Evolutionary conservation across 1,140 invertebrate genomes (phyloP), one percentile per base, ranked within the genome.

Genomic region (Lordiphosa collinella): DNA sequence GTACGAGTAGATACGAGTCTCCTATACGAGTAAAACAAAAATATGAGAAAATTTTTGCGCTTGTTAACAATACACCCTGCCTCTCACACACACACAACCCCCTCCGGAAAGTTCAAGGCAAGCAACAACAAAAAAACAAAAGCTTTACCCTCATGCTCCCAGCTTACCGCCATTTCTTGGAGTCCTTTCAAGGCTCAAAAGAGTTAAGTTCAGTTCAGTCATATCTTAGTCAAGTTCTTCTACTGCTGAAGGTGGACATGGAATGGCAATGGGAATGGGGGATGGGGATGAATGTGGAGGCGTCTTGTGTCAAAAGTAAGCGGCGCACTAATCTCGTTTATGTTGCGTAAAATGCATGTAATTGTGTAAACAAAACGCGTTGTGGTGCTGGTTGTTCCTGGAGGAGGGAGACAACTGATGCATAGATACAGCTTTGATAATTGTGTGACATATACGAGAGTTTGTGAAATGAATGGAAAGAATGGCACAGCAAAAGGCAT

Each of bases 311-410:
- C 52, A 70, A 69, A 66, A 70, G 70, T 55, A 68, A 80, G 65
- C 66, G 72, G 48, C 57, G 75, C 75, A 80, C 76, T 80, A 80
- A 80, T 80, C 75, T 80, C 76, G 75, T 80, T 80, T 80, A 80
- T 80, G 75, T 80, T 75, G 75, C 75, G 75, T 80, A 80, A 80
- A 80, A 80, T 80, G 76, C 76, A 80, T 75, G 76, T 80, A 80
- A 80, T 80, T 74, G 76, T 82, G 70, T 80, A 80, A 80, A 80
- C 75, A 80, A 64, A 75, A 41, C 52, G 49, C 35, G 32, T 13
- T 49, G 49, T 34, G n/a, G n/a, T 32, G 9, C 31, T 12, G 4
- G 34, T 31, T 32, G 53, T 49, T 52, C 34, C 37, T 36, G 10
- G 14, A 52, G 50, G 25, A 36, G 49, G 50, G 47, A 31, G 40